These are phyloP conservation scores for Bugula neritina DNA, from an alignment of 2,888 invertebrate genomes.

Conservation along the genomic window DNA sequence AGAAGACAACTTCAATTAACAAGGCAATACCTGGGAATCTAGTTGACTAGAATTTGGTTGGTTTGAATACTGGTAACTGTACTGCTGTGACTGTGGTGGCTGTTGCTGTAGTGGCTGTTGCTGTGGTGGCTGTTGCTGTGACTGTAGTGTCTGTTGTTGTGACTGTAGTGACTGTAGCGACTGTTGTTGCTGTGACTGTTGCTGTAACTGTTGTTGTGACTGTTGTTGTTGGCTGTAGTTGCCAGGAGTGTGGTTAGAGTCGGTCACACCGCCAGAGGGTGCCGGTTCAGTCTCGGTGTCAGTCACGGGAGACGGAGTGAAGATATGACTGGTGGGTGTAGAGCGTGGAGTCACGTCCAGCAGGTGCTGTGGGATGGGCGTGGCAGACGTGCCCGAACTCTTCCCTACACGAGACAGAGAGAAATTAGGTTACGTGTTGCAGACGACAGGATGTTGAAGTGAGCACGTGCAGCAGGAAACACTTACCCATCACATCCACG, in stretches of 20 bases:
- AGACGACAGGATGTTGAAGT: too few species aligned
- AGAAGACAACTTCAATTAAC: too few species aligned
- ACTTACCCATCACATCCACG: slow-evolving; percentile 23
- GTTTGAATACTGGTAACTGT: not conserved
- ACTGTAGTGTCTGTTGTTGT: not conserved
- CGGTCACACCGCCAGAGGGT: slow-evolving; percentile 12
- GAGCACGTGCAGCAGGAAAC: too few species aligned
- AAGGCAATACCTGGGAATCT: too few species aligned
- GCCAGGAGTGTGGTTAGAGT: not conserved
- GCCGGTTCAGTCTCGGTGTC: not conserved
- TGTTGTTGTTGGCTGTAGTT: not conserved
- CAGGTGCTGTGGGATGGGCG: slow-evolving; percentile 22
- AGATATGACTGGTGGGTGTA: slow-evolving; percentile 7
- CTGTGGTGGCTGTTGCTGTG: not conserved
- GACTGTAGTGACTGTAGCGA: not conserved
- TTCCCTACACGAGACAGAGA: not conserved
- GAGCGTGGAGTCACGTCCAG: slow-evolving; percentile 24
- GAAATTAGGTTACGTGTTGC: not conserved
- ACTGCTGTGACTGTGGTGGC: slow-evolving; percentile 24
- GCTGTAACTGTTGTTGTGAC: not conserved
- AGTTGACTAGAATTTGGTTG: too few species aligned
- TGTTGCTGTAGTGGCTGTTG: slow-evolving; percentile 7
- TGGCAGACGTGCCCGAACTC: slow-evolving; percentile 8
- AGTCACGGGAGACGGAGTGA: not conserved
- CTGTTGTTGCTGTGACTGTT: not conserved